Evolutionary conservation across 2,113 vertebrate species (phyloP), one percentile per base, ranked within the genome.

Genomic region (Lepisosteus osseus): DNA sequence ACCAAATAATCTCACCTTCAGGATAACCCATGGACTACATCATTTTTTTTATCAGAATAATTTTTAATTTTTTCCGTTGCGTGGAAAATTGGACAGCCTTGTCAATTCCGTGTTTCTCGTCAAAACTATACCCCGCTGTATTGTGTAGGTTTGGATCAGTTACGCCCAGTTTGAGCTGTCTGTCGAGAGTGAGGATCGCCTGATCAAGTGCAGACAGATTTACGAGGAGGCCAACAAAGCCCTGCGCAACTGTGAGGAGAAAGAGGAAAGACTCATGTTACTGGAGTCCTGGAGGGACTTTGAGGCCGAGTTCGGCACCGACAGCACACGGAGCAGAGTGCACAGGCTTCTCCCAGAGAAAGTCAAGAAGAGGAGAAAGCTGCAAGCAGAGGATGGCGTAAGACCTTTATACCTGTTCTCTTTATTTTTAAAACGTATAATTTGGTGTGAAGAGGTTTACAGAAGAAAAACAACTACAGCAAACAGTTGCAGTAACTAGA

Each of bases 351-450:
- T 99, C 93, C 97, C 97, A 0, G 96, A 98, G 85, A 97, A 97
- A 74, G 97, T 99, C 77, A 98, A 98, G 92, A 99, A 98, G 90
- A 96, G 97, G 86, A 95, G 95, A 77, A 99, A 99, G 86, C 88
- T 99, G 61, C 97, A 97, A 2, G 90, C 96, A 0, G 97, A 99
- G 69, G 97, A 99, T 44, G 97, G 97, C 94, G 97, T 99, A 89
- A 95, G 95, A 70, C 7, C 7, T 61, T 13, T 6, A 15, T 11
- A 15, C 14, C 9, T 12, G 29, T 65, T 65, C 41, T 15, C 54
- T 70, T 70, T 54, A 7, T 40, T 5, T 15, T 45, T 67, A 51
- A 6, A 41, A 15, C 1, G 7, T 3, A 29, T 6, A 7, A 4
- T 15, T 59, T 59, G n/a, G n/a, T 59, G 56, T 6, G 56, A 59